phyloP scores from a whole-genome alignment of 2,797 vertebrate genomes.

The Clarias fuscus region DNA sequence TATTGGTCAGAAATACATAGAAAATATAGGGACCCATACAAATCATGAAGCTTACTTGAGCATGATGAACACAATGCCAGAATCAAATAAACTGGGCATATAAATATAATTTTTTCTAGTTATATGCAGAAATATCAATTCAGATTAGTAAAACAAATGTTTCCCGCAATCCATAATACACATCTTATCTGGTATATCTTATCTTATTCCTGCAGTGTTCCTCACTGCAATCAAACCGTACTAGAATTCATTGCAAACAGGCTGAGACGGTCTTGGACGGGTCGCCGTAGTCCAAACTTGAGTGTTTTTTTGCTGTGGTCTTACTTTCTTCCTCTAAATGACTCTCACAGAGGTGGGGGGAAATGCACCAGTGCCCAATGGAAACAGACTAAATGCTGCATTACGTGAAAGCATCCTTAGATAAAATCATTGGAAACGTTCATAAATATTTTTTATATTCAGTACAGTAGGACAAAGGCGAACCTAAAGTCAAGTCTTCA shows the following conservation, averaged over 20 bases:
- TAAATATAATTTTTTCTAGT: not conserved
- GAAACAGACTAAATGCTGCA: not conserved
- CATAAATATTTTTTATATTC: constrained; percentile 37
- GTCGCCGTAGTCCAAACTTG: not conserved
- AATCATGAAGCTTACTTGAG: not conserved
- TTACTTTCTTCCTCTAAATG: not conserved
- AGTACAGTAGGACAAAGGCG: constrained; percentile 12
- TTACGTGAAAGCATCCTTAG: constrained; percentile 7
- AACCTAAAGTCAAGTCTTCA: constrained; percentile 26
- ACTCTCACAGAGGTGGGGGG: not conserved
- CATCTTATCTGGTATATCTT: not conserved
- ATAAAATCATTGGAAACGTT: not conserved
- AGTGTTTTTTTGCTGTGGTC: not conserved
- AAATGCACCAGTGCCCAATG: not conserved
- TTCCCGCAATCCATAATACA: not conserved
- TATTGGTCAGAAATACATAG: not conserved
- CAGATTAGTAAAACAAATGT: not conserved
- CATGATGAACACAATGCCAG: not conserved
- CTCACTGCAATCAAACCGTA: not conserved
- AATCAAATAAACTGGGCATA: not conserved
- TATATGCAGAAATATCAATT: not conserved
- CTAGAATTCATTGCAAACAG: constrained; percentile 5
- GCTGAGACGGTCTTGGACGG: not conserved
- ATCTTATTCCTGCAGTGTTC: not conserved
- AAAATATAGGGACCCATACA: not conserved